These are phyloP conservation scores for Reinhardtius hippoglossoides DNA, from an alignment of 2,113 vertebrate species.

Conservation along the genomic window DNA sequence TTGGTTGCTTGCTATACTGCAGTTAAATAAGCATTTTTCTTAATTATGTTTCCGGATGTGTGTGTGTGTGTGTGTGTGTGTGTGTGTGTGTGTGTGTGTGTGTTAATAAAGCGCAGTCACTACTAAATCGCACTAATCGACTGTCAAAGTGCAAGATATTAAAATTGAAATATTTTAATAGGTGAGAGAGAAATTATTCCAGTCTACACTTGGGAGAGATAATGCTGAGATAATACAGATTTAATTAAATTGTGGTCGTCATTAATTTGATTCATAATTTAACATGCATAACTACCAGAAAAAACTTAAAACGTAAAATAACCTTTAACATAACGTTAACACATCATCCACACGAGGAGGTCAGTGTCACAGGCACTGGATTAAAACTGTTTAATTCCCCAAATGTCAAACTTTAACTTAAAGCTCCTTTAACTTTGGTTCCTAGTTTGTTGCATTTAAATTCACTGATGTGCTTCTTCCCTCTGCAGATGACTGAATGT, in stretches of 20 bases:
- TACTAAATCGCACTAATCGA: neutral
- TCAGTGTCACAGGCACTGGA: too few species aligned
- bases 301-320: too few species aligned
- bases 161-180: neutral
- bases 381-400: too few species aligned
- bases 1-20: conserved; percentile 8
- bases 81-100: neutral
- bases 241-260: neutral
- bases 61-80: neutral
- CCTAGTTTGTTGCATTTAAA: too few species aligned
- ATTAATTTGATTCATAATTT: neutral
- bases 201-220: neutral
- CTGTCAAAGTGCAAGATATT: neutral
- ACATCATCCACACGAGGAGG: too few species aligned
- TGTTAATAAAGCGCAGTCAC: neutral
- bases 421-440: too few species aligned
- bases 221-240: neutral
- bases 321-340: too few species aligned
- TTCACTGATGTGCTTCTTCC: too few species aligned
- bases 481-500: too few species aligned
- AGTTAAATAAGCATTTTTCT: neutral
- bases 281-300: too few species aligned
- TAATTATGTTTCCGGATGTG: neutral
- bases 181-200: neutral
- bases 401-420: too few species aligned